Percentiles rank a stretch among this genome's conserved stretches.
Conservation (phyloP, 1,140 invertebrate genomes). For the Philotrypesis tridentata region DNA sequence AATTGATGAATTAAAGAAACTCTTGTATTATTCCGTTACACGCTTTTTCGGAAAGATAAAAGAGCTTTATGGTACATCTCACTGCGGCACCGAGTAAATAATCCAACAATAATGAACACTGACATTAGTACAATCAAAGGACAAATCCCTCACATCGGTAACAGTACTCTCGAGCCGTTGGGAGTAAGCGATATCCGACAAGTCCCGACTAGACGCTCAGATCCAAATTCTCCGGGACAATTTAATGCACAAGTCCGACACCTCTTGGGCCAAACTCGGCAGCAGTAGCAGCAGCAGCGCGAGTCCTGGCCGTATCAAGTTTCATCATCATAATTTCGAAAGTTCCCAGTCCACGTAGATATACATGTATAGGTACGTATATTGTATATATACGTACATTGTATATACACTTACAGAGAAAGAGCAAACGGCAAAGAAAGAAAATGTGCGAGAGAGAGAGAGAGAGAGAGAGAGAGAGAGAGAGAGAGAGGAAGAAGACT, state of each 20-base stretch:
- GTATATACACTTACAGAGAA: not conserved
- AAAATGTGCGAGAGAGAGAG: not conserved
- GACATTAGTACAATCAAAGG: not conserved
- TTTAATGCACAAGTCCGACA: not conserved
- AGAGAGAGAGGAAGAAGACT: slow-evolving; percentile 17
- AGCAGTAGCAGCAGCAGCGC: not conserved
- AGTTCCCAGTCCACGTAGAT: not conserved
- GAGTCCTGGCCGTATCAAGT: not conserved
- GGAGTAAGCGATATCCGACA: not conserved
- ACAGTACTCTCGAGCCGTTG: not conserved
- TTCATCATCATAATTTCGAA: slow-evolving; percentile 13
- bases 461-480: slow-evolving; percentile 5
- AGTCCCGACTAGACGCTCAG: not conserved
- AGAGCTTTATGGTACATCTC: too few relatives aligned
- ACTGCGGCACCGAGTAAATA: not conserved
- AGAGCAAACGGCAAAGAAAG: not conserved
- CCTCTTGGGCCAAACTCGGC: not conserved
- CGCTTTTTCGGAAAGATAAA: too few relatives aligned
- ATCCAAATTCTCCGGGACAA: not conserved
- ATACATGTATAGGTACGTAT: too few relatives aligned
- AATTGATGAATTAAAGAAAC: too few relatives aligned
- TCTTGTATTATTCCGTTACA: too few relatives aligned
- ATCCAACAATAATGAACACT: not conserved
- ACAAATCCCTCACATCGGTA: not conserved
- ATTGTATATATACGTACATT: too few relatives aligned